Evolutionary conservation across 2,888 invertebrate genomes (phyloP).

Genomic region (Ashinkailepas kermadecensis): DNA sequence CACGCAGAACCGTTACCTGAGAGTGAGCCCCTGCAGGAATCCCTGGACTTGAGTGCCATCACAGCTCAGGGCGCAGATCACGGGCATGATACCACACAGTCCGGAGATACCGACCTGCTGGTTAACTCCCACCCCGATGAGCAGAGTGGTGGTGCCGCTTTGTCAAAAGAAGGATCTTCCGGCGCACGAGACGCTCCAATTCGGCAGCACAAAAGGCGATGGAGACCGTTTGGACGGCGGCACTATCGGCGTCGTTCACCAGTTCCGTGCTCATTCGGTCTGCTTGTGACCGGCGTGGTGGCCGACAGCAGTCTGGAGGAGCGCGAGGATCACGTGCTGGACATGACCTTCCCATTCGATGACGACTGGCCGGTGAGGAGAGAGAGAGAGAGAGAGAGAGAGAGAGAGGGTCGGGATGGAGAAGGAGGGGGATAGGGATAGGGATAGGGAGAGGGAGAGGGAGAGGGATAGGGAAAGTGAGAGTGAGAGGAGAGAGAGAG

Average conservation of each 20-base stretch:
- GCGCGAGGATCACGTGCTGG: conserved; percentile 30
- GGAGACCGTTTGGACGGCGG: not conserved
- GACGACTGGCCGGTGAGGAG: conserved; percentile 44
- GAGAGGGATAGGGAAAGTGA: too few species aligned
- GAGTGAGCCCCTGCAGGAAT: not conserved
- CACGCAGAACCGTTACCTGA: too few species aligned
- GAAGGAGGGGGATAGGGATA: too few species aligned
- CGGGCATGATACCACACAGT: not conserved
- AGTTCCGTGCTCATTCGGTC: conserved; percentile 33
- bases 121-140: not conserved
- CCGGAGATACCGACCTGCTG: not conserved
- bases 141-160: not conserved
- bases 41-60: not conserved
- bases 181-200: not conserved
- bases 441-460: too few species aligned
- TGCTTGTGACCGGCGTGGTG: conserved; percentile 34
- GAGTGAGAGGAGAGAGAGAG: too few species aligned
- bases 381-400: conserved; percentile 7
- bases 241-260: not conserved
- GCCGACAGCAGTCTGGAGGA: conserved; percentile 31
- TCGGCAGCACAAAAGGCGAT: not conserved
- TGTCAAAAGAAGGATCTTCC: not conserved
- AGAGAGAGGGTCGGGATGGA: not conserved
- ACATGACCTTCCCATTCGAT: conserved; percentile 40
- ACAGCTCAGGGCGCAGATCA: not conserved